These are phyloP conservation scores for Rhabditoides inermis DNA, from an alignment of 2,888 invertebrate genomes.

Conservation along the genomic window DNA sequence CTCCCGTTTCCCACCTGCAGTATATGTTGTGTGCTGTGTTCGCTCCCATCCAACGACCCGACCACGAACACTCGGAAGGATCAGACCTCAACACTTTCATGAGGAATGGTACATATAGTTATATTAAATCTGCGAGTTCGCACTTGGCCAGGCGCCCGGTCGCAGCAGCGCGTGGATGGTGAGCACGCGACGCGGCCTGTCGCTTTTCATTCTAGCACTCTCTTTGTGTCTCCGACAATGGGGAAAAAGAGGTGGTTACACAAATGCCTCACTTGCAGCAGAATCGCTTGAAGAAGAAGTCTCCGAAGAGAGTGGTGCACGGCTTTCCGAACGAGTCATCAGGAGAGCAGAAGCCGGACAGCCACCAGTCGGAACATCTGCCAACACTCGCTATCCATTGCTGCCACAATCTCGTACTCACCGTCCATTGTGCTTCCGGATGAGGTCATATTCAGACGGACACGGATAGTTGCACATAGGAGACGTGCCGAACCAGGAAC, in stretches of 20 bases:
- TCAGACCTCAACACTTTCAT: conserved; percentile 39
- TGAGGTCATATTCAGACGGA: conserved; percentile 44
- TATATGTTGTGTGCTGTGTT: conserved; percentile 46
- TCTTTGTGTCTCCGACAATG: background rate
- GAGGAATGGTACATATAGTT: too few relatives aligned
- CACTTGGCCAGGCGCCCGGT: too few relatives aligned
- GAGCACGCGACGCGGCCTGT: too few relatives aligned
- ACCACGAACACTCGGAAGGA: conserved; percentile 44
- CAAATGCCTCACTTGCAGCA: conserved; percentile 44
- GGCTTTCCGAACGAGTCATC: conserved; percentile 47
- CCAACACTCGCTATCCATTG: background rate
- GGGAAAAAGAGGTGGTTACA: too few relatives aligned
- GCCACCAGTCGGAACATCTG: conserved; percentile 41
- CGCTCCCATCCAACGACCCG: conserved; percentile 48
- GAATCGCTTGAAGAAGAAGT: conserved; percentile 42
- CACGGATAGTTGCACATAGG: conserved; percentile 46
- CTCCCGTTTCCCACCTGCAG: conserved; percentile 35
- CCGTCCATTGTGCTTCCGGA: conserved; percentile 39
- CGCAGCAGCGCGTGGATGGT: too few relatives aligned
- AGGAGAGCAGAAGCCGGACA: conserved; percentile 36
- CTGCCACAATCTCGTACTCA: background rate
- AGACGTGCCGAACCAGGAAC: conserved; percentile 49
- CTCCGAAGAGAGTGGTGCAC: conserved; percentile 42
- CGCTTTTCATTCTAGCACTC: too few relatives aligned
- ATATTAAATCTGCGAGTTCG: too few relatives aligned